Evolutionary conservation across 2,888 invertebrate genomes (phyloP).

Genomic region (Silvanus unidentatus): DNA sequence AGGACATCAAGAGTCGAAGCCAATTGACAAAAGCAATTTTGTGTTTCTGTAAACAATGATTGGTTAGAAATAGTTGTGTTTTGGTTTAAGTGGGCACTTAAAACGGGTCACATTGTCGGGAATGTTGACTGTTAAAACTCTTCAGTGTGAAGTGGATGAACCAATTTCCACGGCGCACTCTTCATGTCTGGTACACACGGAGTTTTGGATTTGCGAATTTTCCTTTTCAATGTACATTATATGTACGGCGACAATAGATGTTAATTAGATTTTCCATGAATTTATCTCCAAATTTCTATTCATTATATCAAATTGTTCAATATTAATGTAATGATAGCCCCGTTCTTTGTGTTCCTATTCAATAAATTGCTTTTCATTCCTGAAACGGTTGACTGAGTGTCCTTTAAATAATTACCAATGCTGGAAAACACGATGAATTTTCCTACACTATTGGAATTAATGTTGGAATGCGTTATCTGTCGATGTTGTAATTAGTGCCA

Average conservation of each 20-base stretch:
- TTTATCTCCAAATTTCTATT: conserved; percentile 14
- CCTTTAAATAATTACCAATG: too few species aligned
- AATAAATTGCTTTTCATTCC: too few species aligned
- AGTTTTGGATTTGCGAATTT: conserved; percentile 33
- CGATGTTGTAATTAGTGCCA: too few species aligned
- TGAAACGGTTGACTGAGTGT: too few species aligned
- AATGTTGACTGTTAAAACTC: conserved; percentile 40
- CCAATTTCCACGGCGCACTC: conserved; percentile 37
- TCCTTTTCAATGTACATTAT: conserved; percentile 25
- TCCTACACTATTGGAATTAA: too few species aligned
- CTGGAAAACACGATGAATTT: too few species aligned
- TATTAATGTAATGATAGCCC: conserved; percentile 1
- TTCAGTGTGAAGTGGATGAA: conserved; percentile 36
- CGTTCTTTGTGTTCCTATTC: too few species aligned
- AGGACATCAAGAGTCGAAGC: too few species aligned
- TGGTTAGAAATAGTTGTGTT: conserved; percentile 30
- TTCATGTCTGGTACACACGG: conserved; percentile 36
- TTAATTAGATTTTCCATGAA: conserved; percentile 34
- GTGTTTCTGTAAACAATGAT: conserved; percentile 18
- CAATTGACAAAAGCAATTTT: conserved; percentile 18
- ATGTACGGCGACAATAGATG: conserved; percentile 27
- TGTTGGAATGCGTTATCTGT: too few species aligned
- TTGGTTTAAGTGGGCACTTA: conserved; percentile 21
- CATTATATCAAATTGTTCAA: conserved; percentile 7
- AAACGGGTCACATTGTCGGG: conserved; percentile 32